These are phyloP conservation scores for Pyrocoelia pectoralis DNA, from an alignment of 2,888 invertebrate genomes.

Conservation along the genomic window DNA sequence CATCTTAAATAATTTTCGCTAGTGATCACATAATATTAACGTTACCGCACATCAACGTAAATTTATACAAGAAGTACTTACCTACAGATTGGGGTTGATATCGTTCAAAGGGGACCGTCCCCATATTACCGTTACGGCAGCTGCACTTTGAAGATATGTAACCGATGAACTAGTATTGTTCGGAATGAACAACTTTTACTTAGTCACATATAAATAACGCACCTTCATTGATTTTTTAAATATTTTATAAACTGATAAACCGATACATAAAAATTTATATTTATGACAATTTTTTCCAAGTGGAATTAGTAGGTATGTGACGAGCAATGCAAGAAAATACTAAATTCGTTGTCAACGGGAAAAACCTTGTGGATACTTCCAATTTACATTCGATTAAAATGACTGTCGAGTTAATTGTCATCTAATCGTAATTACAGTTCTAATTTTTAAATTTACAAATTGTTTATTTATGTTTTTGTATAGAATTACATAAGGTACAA, in stretches of 20 bases:
- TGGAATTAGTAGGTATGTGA: too few relatives aligned
- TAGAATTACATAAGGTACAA: background rate
- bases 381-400: background rate
- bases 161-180: background rate
- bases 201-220: background rate
- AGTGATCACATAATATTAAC: too few relatives aligned
- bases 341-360: too few relatives aligned
- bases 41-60: too few relatives aligned
- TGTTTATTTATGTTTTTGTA: background rate
- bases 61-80: background rate
- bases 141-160: constrained; percentile 25
- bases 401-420: background rate
- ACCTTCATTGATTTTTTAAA: background rate
- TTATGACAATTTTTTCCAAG: too few relatives aligned
- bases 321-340: too few relatives aligned
- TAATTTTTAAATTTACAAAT: background rate
- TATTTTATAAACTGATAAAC: constrained; percentile 3
- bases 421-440: background rate
- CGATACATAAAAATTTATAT: background rate
- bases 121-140: constrained; percentile 38
- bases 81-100: constrained; percentile 17
- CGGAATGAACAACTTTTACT: background rate
- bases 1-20: too few relatives aligned
- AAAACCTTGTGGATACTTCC: background rate
- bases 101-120: constrained; percentile 19